Evolutionary conservation across 2,113 vertebrate genomes (phyloP), one percentile per base, ranked within the genome.

Genomic region (Cromileptes altivelis): DNA sequence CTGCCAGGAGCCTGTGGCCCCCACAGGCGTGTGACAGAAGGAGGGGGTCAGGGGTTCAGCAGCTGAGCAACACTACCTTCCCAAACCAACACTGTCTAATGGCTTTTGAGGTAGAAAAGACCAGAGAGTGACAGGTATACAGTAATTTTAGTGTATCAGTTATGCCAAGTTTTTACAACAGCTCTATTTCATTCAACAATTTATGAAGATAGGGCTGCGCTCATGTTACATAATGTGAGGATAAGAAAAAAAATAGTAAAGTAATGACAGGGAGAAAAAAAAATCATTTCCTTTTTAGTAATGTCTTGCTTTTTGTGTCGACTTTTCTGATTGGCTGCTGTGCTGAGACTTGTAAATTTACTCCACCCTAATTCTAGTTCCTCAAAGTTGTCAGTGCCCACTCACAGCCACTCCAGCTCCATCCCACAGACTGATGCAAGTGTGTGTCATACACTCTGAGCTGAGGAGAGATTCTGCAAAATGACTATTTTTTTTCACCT

Each of bases 381-480:
- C 84, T 90, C 81, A 82, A 72, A 70, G 78, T 52, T 72, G 73
- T 70, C 63, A 27, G 70, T 69, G 4, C 84, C 90, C 78, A 60
- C 72, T 55, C 49, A 21, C 49, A 67, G 68, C 21, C 58, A 1
- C 81, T 74, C 0, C 52, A 75, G 67, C 61, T 74, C 78, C 76
- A 79, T 68, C 89, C 89, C 76, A 85, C 88, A 75, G 61, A 75
- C 77, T 88, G 88, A 93, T 89, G 84, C 62, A 91, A 86, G 84
- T 70, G 69, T 77, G 70, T 78, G 76, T 70, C 82, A 56, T 27
- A 30, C n/a, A n/a, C 19, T 64, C 42, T 15, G 53, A 63, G 57
- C 4, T 62, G 11, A 85, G 50, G 21, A 14, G 56, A 42, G 45
- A 65, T 53, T 63, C 62, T 71, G 18, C 40, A 10, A 25, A n/a